Percentiles rank a stretch among this genome's conserved stretches.
phyloP scores from a whole-genome alignment of 2,113 vertebrate genomes.

The Nesospiza acunhae region DNA sequence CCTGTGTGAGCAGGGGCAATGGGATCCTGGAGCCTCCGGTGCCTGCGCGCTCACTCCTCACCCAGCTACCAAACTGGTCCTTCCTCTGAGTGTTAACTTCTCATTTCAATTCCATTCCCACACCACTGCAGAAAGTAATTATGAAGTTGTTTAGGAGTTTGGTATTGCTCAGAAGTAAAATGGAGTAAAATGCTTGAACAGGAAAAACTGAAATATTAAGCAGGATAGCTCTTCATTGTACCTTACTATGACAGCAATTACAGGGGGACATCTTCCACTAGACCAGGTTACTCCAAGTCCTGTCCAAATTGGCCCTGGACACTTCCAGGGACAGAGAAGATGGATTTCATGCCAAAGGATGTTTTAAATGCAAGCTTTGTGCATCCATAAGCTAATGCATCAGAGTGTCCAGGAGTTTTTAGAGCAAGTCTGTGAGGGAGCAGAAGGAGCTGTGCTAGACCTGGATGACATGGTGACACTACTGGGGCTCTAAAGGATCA shows the following conservation, averaged over 20 bases:
- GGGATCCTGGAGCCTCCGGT: not conserved
- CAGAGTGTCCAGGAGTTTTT: not conserved
- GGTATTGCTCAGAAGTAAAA: not conserved
- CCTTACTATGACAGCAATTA: accelerated
- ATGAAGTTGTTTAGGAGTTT: not conserved
- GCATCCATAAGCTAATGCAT: not conserved
- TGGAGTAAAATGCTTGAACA: not conserved
- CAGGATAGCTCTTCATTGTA: not conserved
- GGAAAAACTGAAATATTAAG: not conserved
- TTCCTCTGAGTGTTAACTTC: not conserved
- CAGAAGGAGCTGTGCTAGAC: not conserved
- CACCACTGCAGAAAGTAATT: not conserved
- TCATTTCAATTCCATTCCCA: not conserved
- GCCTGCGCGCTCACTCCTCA: not conserved
- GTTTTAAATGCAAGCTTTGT: not conserved
- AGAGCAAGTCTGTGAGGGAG: not conserved
- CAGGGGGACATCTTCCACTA: not conserved
- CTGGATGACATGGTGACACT: accelerated
- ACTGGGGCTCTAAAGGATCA: not conserved
- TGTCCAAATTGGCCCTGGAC: not conserved
- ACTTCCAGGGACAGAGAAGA: not conserved
- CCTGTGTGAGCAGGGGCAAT: not conserved
- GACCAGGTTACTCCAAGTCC: not conserved
- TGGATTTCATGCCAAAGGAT: not conserved
- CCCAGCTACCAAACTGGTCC: not conserved